Evolutionary conservation across 2,113 vertebrate genomes (phyloP).

Genomic region (Phasianus colchicus): DNA sequence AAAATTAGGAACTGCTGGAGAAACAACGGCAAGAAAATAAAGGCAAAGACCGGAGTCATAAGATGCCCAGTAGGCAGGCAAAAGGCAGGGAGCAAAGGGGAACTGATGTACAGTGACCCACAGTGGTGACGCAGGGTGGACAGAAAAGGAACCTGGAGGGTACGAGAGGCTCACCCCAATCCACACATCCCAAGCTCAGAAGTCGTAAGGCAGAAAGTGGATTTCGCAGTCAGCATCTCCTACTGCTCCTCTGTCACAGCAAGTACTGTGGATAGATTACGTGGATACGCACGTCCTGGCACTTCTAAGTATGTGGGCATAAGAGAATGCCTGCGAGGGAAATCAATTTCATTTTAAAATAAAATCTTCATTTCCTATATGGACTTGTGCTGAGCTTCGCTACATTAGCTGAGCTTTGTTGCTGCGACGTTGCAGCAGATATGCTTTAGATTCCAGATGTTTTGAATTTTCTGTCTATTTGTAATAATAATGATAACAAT

Average conservation of each 20-base stretch:
- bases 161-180: not conserved
- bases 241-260: not conserved
- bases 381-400: not conserved
- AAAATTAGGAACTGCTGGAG: not conserved
- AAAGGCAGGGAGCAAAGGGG: not conserved
- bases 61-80: no score
- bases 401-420: not conserved
- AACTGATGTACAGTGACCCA: not conserved
- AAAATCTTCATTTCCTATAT: not conserved
- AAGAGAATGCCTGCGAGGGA: not conserved
- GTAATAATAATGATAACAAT: not conserved
- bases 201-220: not conserved
- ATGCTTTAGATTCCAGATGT: not conserved
- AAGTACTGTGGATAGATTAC: not conserved
- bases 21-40: not conserved
- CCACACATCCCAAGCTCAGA: not conserved
- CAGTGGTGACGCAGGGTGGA: not conserved
- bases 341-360: not conserved
- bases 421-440: not conserved
- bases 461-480: not conserved
- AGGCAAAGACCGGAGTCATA: not conserved
- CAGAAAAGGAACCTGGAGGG: fast-evolving
- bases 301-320: not conserved
- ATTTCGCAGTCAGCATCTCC: not conserved
- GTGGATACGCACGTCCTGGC: not conserved